Evolutionary conservation across 2,888 invertebrate species (phyloP).

Genomic region (Caenorhabditis macrosperma): DNA sequence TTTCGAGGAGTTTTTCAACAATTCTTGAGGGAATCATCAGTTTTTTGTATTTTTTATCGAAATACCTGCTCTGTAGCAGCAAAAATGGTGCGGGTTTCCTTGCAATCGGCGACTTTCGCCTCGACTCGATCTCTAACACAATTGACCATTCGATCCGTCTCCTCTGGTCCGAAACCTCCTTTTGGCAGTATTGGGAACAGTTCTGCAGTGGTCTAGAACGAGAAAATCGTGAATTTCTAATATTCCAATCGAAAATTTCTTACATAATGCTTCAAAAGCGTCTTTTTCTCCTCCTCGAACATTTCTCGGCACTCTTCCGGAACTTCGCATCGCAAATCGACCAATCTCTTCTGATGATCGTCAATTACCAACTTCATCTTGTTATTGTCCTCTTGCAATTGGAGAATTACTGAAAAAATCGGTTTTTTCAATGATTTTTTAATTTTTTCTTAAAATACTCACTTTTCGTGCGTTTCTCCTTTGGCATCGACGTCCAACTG

Average conservation of each 20-base stretch:
- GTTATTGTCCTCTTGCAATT: constrained; percentile 21
- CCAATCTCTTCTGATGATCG: constrained; percentile 27
- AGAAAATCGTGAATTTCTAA: background rate
- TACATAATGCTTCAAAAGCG: constrained; percentile 34
- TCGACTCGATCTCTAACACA: constrained; percentile 15
- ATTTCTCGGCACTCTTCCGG: constrained; percentile 37
- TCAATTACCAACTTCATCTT: constrained; percentile 16
- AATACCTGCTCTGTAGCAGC: background rate
- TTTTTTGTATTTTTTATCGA: background rate
- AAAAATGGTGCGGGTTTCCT: background rate
- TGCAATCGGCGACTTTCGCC: constrained; percentile 17
- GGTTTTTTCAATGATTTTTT: background rate
- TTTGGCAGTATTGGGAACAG: constrained; percentile 14
- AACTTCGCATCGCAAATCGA: constrained; percentile 17
- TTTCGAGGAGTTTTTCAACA: background rate
- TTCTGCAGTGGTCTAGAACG: constrained; percentile 17
- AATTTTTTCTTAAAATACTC: background rate
- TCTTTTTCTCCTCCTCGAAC: constrained; percentile 26
- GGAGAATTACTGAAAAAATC: constrained; percentile 29
- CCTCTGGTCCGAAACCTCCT: background rate
- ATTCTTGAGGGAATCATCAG: background rate
- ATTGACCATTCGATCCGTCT: constrained; percentile 2
- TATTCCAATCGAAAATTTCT: no score
- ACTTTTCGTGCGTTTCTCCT: constrained; percentile 32
- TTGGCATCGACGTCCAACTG: constrained; percentile 34